Evolutionary conservation across 2,888 invertebrate species (phyloP).

Genomic region (Drosophila gaucha): DNA sequence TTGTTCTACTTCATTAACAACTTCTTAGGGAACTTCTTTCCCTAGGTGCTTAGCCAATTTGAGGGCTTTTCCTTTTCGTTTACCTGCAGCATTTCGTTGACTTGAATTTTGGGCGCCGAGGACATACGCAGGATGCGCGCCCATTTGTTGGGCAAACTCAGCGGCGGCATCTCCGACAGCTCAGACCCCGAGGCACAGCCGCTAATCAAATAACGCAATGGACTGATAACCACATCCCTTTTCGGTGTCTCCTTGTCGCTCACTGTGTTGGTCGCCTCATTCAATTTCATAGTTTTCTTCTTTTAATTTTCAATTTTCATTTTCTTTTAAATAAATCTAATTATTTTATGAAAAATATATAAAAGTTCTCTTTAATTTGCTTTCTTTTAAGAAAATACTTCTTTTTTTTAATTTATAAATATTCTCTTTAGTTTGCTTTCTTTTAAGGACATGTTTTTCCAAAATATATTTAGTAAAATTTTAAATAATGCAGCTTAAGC

Average conservation of each 20-base stretch:
- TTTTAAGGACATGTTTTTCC: background rate
- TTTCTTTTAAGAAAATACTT: background rate
- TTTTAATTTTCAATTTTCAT: background rate
- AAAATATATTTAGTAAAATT: background rate
- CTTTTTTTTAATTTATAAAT: too few relatives aligned
- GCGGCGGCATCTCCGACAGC: constrained; percentile 73
- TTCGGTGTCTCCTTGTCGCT: constrained; percentile 74
- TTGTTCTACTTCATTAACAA: constrained; percentile 3
- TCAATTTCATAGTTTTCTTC: constrained; percentile 4
- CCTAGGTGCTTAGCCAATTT: too few relatives aligned
- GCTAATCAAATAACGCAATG: constrained; percentile 81
- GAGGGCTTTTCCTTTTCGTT: constrained; percentile 13
- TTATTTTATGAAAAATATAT: background rate
- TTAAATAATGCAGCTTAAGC: constrained; percentile 1
- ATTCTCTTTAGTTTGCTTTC: background rate
- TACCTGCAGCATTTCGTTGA: constrained; percentile 84
- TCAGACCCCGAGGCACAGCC: constrained; percentile 80
- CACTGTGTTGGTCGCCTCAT: constrained; percentile 12
- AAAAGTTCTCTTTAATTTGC: background rate
- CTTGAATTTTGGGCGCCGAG: constrained; percentile 80
- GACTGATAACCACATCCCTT: constrained; percentile 69
- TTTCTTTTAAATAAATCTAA: background rate
- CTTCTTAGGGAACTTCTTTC: background rate
- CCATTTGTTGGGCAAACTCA: constrained; percentile 83
- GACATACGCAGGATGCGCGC: constrained; percentile 82